Percentiles rank a stretch among this genome's conserved stretches.
These are phyloP conservation scores for Theocolax elegans DNA, from an alignment of 1,140 invertebrate genomes.

Conservation along the genomic window DNA sequence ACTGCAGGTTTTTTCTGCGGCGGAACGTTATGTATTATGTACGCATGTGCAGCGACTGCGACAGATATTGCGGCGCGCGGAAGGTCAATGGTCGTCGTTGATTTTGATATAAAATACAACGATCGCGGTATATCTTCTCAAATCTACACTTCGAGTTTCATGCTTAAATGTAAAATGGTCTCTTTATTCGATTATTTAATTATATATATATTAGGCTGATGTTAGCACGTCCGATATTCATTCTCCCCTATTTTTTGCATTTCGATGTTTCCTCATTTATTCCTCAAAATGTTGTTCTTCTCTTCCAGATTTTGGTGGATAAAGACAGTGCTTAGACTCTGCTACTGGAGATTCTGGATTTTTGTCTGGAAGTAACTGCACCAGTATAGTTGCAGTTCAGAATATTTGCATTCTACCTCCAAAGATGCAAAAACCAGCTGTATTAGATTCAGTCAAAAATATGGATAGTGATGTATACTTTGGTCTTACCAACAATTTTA, in stretches of 20 bases:
- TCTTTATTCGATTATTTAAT: no score
- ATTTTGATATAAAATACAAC: not conserved
- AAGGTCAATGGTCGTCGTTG: slow-evolving; percentile 7
- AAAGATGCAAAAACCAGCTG: not conserved
- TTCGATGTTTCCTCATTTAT: no score
- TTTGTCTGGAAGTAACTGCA: slow-evolving; percentile 67
- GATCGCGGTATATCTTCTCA: not conserved
- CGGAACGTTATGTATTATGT: no score
- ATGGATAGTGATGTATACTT: slow-evolving; percentile 68
- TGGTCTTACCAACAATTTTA: slow-evolving; percentile 67
- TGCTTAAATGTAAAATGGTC: no score
- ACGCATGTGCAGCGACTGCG: not conserved
- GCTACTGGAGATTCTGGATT: slow-evolving; percentile 67
- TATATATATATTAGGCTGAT: no score
- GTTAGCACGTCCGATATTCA: no score
- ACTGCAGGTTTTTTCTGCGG: no score
- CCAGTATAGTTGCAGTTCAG: slow-evolving; percentile 11
- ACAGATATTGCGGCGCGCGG: slow-evolving; percentile 3
- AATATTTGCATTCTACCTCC: not conserved
- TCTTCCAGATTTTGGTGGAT: no score
- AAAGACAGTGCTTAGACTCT: slow-evolving; percentile 40
- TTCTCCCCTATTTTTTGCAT: no score
- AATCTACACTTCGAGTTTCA: no score
- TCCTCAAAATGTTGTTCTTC: no score
- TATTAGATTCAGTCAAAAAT: not conserved